These are phyloP conservation scores for Liposcelis brunnea DNA, from an alignment of 2,888 invertebrate species.

Conservation along the genomic window DNA sequence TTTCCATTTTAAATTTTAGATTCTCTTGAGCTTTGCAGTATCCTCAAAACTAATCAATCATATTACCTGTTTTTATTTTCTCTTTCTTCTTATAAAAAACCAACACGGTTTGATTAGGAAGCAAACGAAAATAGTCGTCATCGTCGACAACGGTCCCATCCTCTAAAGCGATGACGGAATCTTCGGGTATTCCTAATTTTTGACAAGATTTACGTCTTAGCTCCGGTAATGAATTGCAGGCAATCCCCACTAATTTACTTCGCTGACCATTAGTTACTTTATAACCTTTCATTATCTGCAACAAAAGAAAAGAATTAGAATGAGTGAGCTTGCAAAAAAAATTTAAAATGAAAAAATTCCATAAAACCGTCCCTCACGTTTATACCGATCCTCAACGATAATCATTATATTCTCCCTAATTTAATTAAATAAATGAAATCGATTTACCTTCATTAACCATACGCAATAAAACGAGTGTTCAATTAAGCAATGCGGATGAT, in stretches of 20 bases:
- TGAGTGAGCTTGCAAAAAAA: too few relatives aligned
- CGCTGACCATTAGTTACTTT: slow-evolving; percentile 53
- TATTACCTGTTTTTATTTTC: slow-evolving; percentile 25
- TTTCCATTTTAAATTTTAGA: too few relatives aligned
- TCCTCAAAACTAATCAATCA: too few relatives aligned
- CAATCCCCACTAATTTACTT: slow-evolving; percentile 50
- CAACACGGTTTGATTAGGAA: slow-evolving; percentile 58
- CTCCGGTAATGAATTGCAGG: slow-evolving; percentile 45
- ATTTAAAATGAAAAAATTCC: too few relatives aligned
- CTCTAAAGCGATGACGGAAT: slow-evolving; percentile 29
- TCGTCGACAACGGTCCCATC: slow-evolving; percentile 57
- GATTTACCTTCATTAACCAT: too few relatives aligned
- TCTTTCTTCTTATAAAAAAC: slow-evolving; percentile 32
- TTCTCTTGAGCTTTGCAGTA: too few relatives aligned
- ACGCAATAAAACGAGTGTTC: too few relatives aligned
- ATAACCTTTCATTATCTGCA: slow-evolving; percentile 41
- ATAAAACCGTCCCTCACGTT: too few relatives aligned
- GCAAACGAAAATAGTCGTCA: slow-evolving; percentile 56
- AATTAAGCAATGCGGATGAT: too few relatives aligned
- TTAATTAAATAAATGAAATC: too few relatives aligned
- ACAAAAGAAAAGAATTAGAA: slow-evolving; percentile 15
- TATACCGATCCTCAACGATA: too few relatives aligned
- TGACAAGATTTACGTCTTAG: slow-evolving; percentile 47
- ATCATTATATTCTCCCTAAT: too few relatives aligned
- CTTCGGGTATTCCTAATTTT: slow-evolving; percentile 40